Evolutionary conservation across 2,113 vertebrate species (phyloP).

Genomic region (Coptodon rendalli): DNA sequence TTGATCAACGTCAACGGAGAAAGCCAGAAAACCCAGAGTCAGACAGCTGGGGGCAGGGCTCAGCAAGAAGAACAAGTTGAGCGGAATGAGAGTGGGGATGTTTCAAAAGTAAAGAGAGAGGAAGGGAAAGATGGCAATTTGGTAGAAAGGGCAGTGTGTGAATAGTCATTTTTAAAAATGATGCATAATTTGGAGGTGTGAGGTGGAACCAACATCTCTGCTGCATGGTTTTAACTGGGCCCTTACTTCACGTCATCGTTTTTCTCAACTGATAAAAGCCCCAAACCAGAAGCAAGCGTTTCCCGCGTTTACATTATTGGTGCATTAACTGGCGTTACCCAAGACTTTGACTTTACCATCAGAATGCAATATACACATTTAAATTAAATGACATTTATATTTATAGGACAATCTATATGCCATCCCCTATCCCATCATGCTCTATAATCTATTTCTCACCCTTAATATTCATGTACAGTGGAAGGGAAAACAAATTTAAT

Average conservation of each 20-base stretch:
- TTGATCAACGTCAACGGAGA: slow-evolving; percentile 78
- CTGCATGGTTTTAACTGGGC: slow-evolving; percentile 60
- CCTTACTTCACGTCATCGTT: background rate
- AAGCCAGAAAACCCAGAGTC: slow-evolving; percentile 91
- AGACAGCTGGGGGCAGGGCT: slow-evolving; percentile 80
- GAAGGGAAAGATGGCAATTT: slow-evolving; percentile 18
- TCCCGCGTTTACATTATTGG: background rate
- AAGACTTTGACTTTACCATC: background rate
- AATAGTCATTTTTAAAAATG: slow-evolving; percentile 9
- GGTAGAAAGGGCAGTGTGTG: background rate
- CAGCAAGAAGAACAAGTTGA: background rate
- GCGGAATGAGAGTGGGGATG: background rate
- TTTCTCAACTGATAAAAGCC: background rate
- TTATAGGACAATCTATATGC: background rate
- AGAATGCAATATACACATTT: background rate
- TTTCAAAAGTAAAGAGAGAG: background rate
- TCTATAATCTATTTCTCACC: background rate
- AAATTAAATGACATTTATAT: background rate
- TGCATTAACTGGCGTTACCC: background rate
- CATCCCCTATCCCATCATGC: background rate
- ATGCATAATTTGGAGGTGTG: background rate
- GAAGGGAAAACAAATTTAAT: background rate
- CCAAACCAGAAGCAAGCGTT: background rate
- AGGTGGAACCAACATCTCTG: slow-evolving; percentile 59
- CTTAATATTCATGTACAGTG: background rate